Percentiles rank a stretch among this genome's conserved stretches.
phyloP scores from a whole-genome alignment of 1,140 invertebrate species.

The Oryctes rhinoceros region DNA sequence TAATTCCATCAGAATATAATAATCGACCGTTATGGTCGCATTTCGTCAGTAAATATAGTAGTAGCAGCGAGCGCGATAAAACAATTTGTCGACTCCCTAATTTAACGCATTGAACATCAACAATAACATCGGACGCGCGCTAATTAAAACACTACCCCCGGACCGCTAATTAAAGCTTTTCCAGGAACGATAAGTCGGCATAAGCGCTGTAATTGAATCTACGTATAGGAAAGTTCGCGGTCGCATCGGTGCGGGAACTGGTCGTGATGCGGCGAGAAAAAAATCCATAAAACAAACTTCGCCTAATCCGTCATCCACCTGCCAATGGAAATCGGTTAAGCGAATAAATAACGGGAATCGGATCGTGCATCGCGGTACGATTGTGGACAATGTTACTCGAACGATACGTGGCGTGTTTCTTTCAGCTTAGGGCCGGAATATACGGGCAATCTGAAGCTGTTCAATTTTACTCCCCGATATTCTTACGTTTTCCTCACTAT shows the following conservation, averaged over 20 bases:
- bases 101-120: background rate
- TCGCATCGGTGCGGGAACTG: background rate
- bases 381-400: background rate
- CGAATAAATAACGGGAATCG: slow-evolving; percentile 7
- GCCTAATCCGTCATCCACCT: slow-evolving; percentile 23
- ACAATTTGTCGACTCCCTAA: background rate
- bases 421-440: background rate
- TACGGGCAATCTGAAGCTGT: too few species aligned
- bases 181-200: background rate
- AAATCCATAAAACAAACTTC: slow-evolving; percentile 21
- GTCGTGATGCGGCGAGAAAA: background rate
- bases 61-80: background rate
- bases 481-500: too few species aligned
- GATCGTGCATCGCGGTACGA: background rate
- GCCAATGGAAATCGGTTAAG: slow-evolving; percentile 13
- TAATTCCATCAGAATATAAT: background rate
- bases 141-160: background rate
- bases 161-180: background rate
- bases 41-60: background rate
- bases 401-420: background rate
- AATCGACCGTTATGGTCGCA: background rate
- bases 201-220: background rate
- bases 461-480: too few species aligned
- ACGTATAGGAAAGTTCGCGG: background rate
- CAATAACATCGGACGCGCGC: background rate